Evolutionary conservation across 2,888 invertebrate genomes (phyloP), one percentile per base, ranked within the genome.

Genomic region (Drosophila subsilvestris): DNA sequence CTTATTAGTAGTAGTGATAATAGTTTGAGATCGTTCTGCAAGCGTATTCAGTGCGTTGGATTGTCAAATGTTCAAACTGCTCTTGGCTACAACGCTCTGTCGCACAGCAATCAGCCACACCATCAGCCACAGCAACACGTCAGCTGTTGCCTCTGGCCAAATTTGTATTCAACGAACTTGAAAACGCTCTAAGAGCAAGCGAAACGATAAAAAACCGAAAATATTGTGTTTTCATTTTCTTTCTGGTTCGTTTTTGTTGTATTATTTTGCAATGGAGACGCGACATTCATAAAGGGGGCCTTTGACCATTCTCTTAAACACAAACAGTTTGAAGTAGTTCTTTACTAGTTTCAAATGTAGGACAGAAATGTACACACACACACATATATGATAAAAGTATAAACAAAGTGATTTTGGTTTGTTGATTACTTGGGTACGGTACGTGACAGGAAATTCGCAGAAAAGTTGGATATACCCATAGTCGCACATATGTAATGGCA

Each of bases 161-260:
- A 71, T 73, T 67, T 57, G 44, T 45, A 69, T 76, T 54, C 58
- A 65, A 67, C 81, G 79, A 83, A 84, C 83, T 83, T 83, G 83
- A 86, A 86, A 74, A 67, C 58, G 66, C 65, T 59, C 51, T 56
- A 51, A 68, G 70, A 68, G 71, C 57, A 61, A 63, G 70, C 51
- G 45, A 61, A 76, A 66, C 63, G 69, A 81, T 75, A 77, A 75
- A 62, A 72, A 63, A 37, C 50, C 54, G 58, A 50, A 47, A 69
- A 17, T 65, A 12, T 17, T 6, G 42, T 55, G 17, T 55, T 65
- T 47, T 29, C 42, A 45, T 63, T 63, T 63, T 63, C 32, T 32
- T 14, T n/a, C 22, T 42, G 37, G n/a, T 37, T 48, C 18, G 25
- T 10, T 42, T 51, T 45, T 47, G 37, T 63, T 63, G 20, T 51